These are phyloP conservation scores for Phyllostomus hastatus DNA, from an alignment of 2,113 vertebrate genomes.

Conservation along the genomic window DNA sequence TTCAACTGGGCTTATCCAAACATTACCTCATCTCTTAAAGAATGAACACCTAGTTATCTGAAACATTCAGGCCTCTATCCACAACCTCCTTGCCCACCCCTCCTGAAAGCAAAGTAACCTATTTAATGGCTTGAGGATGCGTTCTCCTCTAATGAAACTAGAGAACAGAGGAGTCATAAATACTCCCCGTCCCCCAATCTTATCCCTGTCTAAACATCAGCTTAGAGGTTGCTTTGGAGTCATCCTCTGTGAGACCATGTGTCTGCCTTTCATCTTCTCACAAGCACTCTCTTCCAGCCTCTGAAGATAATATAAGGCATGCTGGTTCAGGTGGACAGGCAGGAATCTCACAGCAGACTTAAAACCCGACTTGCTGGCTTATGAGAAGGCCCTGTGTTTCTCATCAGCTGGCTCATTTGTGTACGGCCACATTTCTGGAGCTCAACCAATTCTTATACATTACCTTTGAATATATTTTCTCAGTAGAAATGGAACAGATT, in stretches of 20 bases:
- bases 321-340: background rate
- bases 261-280: constrained; percentile 32
- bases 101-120: background rate
- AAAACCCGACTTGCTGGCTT: background rate
- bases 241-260: background rate
- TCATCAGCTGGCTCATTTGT: constrained; percentile 14
- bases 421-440: background rate
- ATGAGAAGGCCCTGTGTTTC: constrained; percentile 17
- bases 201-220: background rate
- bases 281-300: background rate
- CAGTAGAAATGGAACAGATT: constrained; percentile 20
- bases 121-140: background rate
- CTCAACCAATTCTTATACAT: constrained; percentile 9
- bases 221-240: background rate
- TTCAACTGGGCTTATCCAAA: background rate
- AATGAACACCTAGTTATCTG: background rate
- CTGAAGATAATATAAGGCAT: background rate
- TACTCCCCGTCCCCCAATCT: no score
- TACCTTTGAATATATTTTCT: constrained; percentile 12
- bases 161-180: background rate
- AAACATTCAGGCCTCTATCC: background rate
- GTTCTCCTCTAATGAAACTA: background rate
- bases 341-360: background rate
- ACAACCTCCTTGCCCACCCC: background rate
- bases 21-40: background rate